A percentile compares a stretch with the other conserved stretches of the same genome.
Conservation (phyloP, 2,888 invertebrate species). For the Mechanitis mazaeus region DNA sequence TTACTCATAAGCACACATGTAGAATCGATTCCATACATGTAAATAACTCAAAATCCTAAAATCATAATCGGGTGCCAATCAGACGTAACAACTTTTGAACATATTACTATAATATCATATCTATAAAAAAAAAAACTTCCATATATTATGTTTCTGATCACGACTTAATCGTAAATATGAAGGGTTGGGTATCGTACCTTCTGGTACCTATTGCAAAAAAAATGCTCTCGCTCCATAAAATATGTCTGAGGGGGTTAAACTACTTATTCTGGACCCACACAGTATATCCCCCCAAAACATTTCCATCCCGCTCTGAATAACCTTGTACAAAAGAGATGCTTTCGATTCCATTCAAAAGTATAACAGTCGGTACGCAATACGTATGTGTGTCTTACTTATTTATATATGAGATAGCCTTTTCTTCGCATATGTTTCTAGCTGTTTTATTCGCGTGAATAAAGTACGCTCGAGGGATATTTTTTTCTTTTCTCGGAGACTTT, state of each 20-base stretch:
- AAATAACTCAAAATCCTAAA: background rate
- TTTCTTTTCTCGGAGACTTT: slow-evolving; percentile 35
- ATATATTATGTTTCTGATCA: slow-evolving; percentile 74
- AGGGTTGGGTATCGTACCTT: slow-evolving; percentile 70
- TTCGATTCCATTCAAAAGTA: slow-evolving; percentile 2
- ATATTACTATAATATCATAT: slow-evolving; percentile 42
- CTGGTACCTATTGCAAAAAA: slow-evolving; percentile 75
- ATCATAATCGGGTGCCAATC: slow-evolving; percentile 19
- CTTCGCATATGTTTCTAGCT: slow-evolving; percentile 64
- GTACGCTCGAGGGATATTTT: slow-evolving; percentile 45
- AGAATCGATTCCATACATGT: background rate
- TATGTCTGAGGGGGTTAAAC: slow-evolving; percentile 56
- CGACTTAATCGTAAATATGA: slow-evolving; percentile 76
- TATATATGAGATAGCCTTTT: slow-evolving; percentile 61
- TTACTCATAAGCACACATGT: no score
- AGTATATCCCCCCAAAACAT: background rate
- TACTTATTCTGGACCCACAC: slow-evolving; percentile 33
- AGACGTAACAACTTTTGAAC: slow-evolving; percentile 29
- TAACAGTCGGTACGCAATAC: slow-evolving; percentile 21
- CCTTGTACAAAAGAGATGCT: background rate
- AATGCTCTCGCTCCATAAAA: slow-evolving; percentile 72
- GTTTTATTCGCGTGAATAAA: slow-evolving; percentile 66
- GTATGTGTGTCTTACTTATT: slow-evolving; percentile 51
- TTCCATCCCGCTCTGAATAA: slow-evolving; percentile 3
- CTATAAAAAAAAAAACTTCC: slow-evolving; percentile 61